Conservation (phyloP, 2,888 invertebrate genomes). For the Acleris holmiana region DNA sequence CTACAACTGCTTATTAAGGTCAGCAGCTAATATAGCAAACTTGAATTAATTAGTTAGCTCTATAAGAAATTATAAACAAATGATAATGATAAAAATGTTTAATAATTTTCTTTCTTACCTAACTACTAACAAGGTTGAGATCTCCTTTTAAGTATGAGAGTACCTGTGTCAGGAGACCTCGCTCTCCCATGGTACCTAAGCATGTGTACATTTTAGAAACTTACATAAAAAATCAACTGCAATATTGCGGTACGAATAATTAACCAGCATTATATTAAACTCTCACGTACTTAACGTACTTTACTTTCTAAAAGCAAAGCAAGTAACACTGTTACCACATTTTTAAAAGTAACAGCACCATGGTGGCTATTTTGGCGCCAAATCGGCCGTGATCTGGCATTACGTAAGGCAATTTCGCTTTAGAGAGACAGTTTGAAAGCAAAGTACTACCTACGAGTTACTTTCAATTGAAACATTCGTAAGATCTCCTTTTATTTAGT, state of each 20-base stretch:
- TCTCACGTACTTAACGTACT: constrained; percentile 35
- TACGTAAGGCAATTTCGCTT: constrained; percentile 60
- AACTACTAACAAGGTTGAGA: too few species aligned
- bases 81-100: too few species aligned
- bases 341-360: constrained; percentile 39
- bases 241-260: constrained; percentile 4
- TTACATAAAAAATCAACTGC: too few species aligned
- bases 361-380: constrained; percentile 44
- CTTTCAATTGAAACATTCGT: constrained; percentile 31
- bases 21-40: too few species aligned
- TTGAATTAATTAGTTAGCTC: too few species aligned
- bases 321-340: constrained; percentile 31
- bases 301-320: constrained; percentile 61
- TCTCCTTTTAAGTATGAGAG: too few species aligned
- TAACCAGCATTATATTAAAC: background rate
- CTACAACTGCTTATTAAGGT: too few species aligned
- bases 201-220: too few species aligned
- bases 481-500: background rate
- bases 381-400: constrained; percentile 48
- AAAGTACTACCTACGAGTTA: constrained; percentile 43
- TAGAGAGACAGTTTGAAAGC: constrained; percentile 53
- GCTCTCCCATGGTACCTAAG: too few species aligned
- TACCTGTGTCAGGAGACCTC: too few species aligned
- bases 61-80: background rate
- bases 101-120: too few species aligned